These are phyloP conservation scores for Samia ricini DNA, from an alignment of 1,140 invertebrate genomes.

Conservation along the genomic window DNA sequence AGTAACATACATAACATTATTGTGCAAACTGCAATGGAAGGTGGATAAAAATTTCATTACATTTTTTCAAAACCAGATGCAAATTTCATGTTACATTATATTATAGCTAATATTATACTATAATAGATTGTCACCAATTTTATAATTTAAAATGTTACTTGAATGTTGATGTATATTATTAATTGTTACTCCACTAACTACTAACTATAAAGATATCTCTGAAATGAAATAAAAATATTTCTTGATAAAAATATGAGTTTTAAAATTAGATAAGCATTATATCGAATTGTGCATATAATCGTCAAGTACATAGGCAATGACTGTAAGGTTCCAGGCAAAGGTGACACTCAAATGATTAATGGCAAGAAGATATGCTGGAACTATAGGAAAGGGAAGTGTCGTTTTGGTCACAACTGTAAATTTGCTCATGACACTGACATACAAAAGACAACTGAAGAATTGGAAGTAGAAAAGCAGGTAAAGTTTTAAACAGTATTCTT, in stretches of 20 bases:
- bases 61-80: too few relatives aligned
- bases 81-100: too few relatives aligned
- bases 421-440: constrained; percentile 95
- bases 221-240: neutral
- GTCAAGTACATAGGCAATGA: constrained; percentile 78
- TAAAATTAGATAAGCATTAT: constrained; percentile 31
- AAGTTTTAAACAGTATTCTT: neutral
- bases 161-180: too few relatives aligned
- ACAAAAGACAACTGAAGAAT: constrained; percentile 78
- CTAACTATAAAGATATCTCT: too few relatives aligned
- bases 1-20: too few relatives aligned
- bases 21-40: too few relatives aligned
- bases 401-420: constrained; percentile 94
- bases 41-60: too few relatives aligned
- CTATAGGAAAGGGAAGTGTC: constrained; percentile 92
- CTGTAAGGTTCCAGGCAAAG: constrained; percentile 81
- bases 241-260: neutral
- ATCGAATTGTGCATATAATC: constrained; percentile 67
- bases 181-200: too few relatives aligned
- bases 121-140: neutral
- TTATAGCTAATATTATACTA: neutral
- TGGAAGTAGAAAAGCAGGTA: constrained; percentile 78
- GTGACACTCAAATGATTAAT: constrained; percentile 87
- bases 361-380: constrained; percentile 96
- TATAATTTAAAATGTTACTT: neutral